A percentile compares a stretch with the other conserved stretches of the same genome.
These are phyloP conservation scores for Acromyrmex charruanus DNA, from an alignment of 1,140 invertebrate species.

Conservation along the genomic window DNA sequence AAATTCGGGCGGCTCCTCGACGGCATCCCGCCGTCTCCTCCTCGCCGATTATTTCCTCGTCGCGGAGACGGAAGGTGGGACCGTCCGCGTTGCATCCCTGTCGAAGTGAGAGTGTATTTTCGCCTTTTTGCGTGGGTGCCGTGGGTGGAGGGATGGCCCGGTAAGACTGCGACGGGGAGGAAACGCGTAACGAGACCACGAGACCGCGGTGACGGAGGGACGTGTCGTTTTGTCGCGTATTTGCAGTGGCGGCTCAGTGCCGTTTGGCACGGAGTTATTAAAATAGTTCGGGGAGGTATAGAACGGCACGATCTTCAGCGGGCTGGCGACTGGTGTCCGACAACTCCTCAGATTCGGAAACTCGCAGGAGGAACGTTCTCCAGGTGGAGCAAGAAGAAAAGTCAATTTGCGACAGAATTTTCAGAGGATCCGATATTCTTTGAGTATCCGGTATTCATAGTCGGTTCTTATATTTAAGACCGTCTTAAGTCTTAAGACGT, in stretches of 20 bases:
- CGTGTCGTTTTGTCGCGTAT: conserved; percentile 61
- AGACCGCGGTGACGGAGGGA: neutral
- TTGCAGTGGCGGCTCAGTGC: conserved; percentile 36
- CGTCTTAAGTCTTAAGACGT: too few relatives aligned
- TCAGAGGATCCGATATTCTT: neutral
- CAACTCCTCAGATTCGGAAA: neutral
- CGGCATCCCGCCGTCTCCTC: neutral
- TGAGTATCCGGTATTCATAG: too few relatives aligned
- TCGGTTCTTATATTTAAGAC: too few relatives aligned
- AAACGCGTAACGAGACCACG: neutral
- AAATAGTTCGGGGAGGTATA: conserved; percentile 42
- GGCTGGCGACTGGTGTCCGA: neutral
- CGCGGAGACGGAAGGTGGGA: neutral
- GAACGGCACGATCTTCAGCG: conserved; percentile 34
- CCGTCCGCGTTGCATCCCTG: conserved; percentile 56
- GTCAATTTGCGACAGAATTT: neutral
- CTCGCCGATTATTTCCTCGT: conserved; percentile 22
- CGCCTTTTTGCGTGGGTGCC: conserved; percentile 50
- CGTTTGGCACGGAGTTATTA: conserved; percentile 57
- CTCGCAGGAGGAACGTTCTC: neutral
- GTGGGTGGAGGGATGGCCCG: conserved; percentile 54
- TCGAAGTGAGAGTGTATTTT: conserved; percentile 68
- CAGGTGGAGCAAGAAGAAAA: neutral
- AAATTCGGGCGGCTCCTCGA: conserved; percentile 62
- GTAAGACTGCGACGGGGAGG: conserved; percentile 8